These are phyloP conservation scores for Penaeus monodon DNA, from an alignment of 2,888 invertebrate genomes.

Conservation along the genomic window DNA sequence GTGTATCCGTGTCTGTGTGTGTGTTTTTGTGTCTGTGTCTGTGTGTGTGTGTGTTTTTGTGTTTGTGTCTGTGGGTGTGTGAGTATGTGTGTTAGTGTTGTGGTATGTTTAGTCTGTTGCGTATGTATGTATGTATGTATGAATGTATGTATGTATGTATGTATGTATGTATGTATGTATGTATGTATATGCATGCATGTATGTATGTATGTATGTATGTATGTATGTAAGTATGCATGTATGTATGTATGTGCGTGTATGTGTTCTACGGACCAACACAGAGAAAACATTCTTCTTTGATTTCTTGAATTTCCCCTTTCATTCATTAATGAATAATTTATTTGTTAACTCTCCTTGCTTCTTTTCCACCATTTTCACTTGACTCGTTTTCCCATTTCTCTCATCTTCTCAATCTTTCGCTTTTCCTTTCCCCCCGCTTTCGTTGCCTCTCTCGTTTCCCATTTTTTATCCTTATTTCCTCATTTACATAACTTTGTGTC, in stretches of 20 bases:
- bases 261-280: not conserved
- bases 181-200: not conserved
- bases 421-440: too few species aligned
- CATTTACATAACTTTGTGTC: too few species aligned
- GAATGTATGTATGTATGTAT: slow-evolving; percentile 1
- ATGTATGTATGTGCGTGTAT: not conserved
- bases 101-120: not conserved
- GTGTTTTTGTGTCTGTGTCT: slow-evolving; percentile 24
- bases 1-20: slow-evolving; percentile 13
- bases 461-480: too few species aligned
- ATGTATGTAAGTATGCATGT: not conserved
- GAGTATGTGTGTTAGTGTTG: too few species aligned
- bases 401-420: too few species aligned
- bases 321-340: too few species aligned
- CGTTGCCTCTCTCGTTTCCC: too few species aligned
- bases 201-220: slow-evolving; percentile 10
- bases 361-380: too few species aligned
- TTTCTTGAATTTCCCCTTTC: too few species aligned
- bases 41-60: not conserved
- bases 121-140: slow-evolving; percentile 1
- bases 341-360: too few species aligned
- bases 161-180: not conserved
- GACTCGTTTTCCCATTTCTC: too few species aligned
- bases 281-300: too few species aligned
- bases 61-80: not conserved